Evolutionary conservation across 2,797 vertebrate genomes (phyloP).

Genomic region (Spinibarbus caldwelli): DNA sequence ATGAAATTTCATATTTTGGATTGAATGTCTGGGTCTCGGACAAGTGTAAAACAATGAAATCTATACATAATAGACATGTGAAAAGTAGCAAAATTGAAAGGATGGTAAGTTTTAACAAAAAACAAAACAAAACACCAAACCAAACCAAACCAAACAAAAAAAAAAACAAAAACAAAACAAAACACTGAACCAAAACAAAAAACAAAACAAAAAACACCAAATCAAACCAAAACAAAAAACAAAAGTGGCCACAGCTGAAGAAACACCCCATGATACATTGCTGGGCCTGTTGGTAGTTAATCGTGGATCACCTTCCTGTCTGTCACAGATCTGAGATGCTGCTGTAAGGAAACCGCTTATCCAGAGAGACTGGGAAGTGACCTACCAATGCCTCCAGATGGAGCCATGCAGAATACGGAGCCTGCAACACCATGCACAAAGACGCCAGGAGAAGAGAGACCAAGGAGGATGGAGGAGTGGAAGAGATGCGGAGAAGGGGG

Average conservation of each 20-base stretch:
- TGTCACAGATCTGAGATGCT: conserved; percentile 30
- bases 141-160: too few relatives aligned
- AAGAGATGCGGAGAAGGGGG: conserved; percentile 27
- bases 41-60: background rate
- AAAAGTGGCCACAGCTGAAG: conserved; percentile 8
- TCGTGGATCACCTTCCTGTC: conserved; percentile 26
- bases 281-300: background rate
- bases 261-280: background rate
- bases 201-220: too few relatives aligned
- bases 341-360: conserved; percentile 30
- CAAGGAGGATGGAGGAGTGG: conserved; percentile 25
- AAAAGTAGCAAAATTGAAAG: background rate
- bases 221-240: too few relatives aligned
- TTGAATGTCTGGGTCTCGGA: background rate
- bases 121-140: too few relatives aligned
- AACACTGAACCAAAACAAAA: too few relatives aligned
- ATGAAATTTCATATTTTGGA: background rate
- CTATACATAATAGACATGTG: background rate
- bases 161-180: too few relatives aligned
- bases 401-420: conserved; percentile 84
- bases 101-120: too few relatives aligned
- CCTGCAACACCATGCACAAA: conserved; percentile 85
- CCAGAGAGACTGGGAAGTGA: conserved; percentile 63
- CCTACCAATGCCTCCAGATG: conserved; percentile 84
- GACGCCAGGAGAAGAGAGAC: conserved; percentile 69